A percentile compares a stretch with the other conserved stretches of the same genome.
phyloP scores from a whole-genome alignment of 2,797 vertebrate species.

The Hoplostethus mediterraneus region DNA sequence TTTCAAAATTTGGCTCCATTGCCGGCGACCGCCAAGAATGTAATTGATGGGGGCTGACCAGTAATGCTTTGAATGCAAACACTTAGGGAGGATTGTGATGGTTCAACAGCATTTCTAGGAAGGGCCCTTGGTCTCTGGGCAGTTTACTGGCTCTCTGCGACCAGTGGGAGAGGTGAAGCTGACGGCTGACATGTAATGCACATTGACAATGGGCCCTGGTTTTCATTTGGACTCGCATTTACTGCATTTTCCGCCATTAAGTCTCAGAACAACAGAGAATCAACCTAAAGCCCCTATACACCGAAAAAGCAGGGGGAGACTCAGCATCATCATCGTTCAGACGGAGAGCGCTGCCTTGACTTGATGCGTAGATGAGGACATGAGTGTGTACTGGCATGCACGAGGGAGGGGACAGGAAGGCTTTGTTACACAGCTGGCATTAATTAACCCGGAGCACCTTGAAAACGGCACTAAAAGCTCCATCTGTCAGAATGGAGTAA shows the following conservation, averaged over 20 bases:
- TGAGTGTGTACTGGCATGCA: constrained; percentile 26
- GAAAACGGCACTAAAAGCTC: constrained; percentile 45
- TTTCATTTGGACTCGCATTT: constrained; percentile 77
- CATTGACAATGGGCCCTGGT: constrained; percentile 75
- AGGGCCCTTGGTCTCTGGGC: constrained; percentile 65
- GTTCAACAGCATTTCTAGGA: constrained; percentile 81
- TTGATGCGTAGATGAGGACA: constrained; percentile 40
- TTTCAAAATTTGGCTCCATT: constrained; percentile 76
- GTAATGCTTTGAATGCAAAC: constrained; percentile 77
- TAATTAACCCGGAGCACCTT: constrained; percentile 61
- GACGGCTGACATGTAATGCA: constrained; percentile 67
- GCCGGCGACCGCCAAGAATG: constrained; percentile 70
- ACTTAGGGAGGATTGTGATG: constrained; percentile 78
- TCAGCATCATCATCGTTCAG: constrained; percentile 55
- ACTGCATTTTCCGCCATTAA: constrained; percentile 75
- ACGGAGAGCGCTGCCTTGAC: constrained; percentile 34
- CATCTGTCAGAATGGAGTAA: constrained; percentile 57
- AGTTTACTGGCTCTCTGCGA: constrained; percentile 63
- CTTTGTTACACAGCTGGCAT: constrained; percentile 56
- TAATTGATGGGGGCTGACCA: constrained; percentile 78
- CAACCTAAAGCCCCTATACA: constrained; percentile 55
- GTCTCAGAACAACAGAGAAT: constrained; percentile 71
- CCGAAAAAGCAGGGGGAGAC: constrained; percentile 21
- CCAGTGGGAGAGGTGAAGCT: constrained; percentile 61
- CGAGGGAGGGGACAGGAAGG: constrained; percentile 23